These are phyloP conservation scores for Steinernema khuongi DNA, from an alignment of 1,140 invertebrate genomes.

Conservation along the genomic window DNA sequence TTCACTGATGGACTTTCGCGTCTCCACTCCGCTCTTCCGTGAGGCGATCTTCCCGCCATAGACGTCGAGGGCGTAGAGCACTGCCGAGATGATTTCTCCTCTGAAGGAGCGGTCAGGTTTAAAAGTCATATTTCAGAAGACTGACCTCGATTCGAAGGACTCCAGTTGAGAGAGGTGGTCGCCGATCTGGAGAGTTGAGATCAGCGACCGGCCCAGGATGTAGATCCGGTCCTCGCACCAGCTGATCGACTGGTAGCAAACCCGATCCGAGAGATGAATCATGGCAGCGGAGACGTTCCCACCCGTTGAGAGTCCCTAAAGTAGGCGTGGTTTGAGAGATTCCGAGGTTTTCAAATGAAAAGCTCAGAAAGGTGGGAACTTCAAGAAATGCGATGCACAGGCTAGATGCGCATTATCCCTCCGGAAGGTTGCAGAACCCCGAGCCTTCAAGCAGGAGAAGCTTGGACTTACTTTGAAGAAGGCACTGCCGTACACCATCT, in stretches of 20 bases:
- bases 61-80: slow-evolving; percentile 47
- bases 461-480: not conserved
- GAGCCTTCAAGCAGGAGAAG: not conserved
- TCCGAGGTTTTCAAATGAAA: no score
- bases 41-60: slow-evolving; percentile 34
- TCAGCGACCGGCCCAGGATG: not conserved
- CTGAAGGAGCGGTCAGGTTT: slow-evolving; percentile 26
- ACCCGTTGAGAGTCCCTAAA: slow-evolving; percentile 5
- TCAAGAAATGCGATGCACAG: no score
- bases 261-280: not conserved
- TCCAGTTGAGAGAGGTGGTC: not conserved
- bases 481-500: not conserved
- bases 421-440: no score
- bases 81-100: slow-evolving; percentile 37
- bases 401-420: no score
- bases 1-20: not conserved
- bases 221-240: not conserved
- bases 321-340: no score
- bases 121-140: not conserved
- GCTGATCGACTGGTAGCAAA: not conserved
- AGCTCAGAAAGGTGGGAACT: no score
- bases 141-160: not conserved
- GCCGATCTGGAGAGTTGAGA: not conserved
- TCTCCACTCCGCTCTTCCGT: not conserved
- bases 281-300: not conserved